Conservation (phyloP, 2,888 invertebrate species). For the Julus scandinavius region DNA sequence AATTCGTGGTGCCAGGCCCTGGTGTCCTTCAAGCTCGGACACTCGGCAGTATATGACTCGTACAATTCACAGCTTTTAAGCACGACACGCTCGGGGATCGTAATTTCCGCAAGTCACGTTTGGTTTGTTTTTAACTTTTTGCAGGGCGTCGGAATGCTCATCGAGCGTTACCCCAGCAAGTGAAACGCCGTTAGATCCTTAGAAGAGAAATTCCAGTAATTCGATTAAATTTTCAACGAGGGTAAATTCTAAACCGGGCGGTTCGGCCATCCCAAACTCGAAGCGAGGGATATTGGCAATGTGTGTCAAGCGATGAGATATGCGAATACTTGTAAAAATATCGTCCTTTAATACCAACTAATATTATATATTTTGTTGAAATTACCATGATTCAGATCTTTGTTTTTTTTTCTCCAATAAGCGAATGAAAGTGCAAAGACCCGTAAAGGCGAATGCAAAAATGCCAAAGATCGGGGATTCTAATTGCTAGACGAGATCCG, state of each 20-base stretch:
- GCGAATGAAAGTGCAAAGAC: not conserved
- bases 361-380: slow-evolving; percentile 34
- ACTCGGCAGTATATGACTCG: slow-evolving; percentile 51
- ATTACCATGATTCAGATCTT: not conserved
- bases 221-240: not conserved
- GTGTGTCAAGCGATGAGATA: not conserved
- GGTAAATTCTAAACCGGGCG: not conserved
- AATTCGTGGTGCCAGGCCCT: slow-evolving; percentile 52
- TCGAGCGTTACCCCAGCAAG: slow-evolving; percentile 80
- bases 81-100: not conserved
- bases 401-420: not conserved
- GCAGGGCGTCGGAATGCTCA: slow-evolving; percentile 87
- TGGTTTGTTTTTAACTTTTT: slow-evolving; percentile 61
- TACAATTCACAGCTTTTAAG: not conserved
- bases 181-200: not conserved
- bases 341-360: not conserved
- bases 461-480: too few species aligned
- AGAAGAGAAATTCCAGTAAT: not conserved
- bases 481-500: too few species aligned
- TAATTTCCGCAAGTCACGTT: not conserved
- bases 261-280: not conserved
- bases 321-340: slow-evolving; percentile 22
- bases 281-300: not conserved
- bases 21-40: not conserved
- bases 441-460: too few species aligned